Base-by-base conservation (phyloP, 1,140 invertebrate species). In the Musca domestica region DNA sequence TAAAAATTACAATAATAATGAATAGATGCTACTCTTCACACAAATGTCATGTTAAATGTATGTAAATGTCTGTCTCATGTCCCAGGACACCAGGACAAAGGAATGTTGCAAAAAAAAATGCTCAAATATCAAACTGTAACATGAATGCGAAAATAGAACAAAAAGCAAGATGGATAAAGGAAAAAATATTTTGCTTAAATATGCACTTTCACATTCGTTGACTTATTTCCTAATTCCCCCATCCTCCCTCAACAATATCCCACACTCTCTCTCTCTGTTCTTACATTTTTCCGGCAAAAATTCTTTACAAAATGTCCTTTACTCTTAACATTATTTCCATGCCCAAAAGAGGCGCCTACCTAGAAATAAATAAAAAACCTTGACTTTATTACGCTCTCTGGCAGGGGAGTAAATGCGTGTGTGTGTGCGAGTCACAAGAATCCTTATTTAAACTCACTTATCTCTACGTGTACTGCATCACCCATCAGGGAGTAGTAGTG, bases 191-290 rank as follows among this genome's bases (percentile, higher is more conserved):
- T 61, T 34, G 56, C 56, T 61, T n/a, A 61, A 61, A 61, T 61
- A 61, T 61, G 56, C 56, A 61, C 56, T 61, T 61, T 61, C 56
- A 61, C 34, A 61, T 61, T 30, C 56, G 30, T 61, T 61, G 56
- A 27, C 56, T 34, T 34, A 61, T 34, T 61, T 61, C n/a, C n/a
- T n/a, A n/a, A n/a, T n/a, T n/a, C n/a, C n/a, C n/a, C n/a, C n/a
- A n/a, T n/a, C n/a, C n/a, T n/a, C 34, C 56, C 56, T 9, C 9
- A 30, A 3, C 3, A 30, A 30, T 30, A 30, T 30, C 27, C 27
- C n/a, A n/a, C 10, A 10, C 34, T 41, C 34, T 12, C 2, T 41
- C 34, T 41, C 34, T 5, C 34, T 10, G 6, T 10, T 41, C 34
- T 41, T 41, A 12, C 5, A 41, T 41, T 41, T 41, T 41, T 41